A percentile compares a stretch with the other conserved stretches of the same genome.
phyloP scores from a whole-genome alignment of 2,113 vertebrate genomes.

The Trematocara marginatum region DNA sequence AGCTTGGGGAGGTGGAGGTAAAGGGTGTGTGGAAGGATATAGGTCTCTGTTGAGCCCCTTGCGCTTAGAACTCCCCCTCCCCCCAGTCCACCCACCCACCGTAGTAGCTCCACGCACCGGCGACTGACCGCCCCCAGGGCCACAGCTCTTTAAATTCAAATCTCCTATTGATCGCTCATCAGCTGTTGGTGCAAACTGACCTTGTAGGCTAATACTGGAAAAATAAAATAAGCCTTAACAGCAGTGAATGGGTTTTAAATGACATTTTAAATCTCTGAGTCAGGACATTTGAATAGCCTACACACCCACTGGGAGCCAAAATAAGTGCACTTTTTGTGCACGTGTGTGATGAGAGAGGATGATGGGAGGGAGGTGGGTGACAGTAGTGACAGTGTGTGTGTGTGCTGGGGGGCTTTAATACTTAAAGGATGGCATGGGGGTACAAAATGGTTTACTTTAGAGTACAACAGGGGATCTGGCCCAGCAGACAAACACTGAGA shows the following conservation, averaged over 20 bases:
- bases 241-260: constrained; percentile 65
- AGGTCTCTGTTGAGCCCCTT: constrained; percentile 54
- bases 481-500: constrained; percentile 38
- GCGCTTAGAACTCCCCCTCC: constrained; percentile 53
- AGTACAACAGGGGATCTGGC: constrained; percentile 31
- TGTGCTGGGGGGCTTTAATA: neutral
- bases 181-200: constrained; percentile 73
- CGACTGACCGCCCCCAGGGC: constrained; percentile 53
- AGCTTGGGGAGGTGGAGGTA: constrained; percentile 58
- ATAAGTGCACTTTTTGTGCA: constrained; percentile 31
- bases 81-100: neutral
- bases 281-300: constrained; percentile 45
- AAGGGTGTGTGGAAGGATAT: constrained; percentile 50
- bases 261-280: constrained; percentile 65
- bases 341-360: constrained; percentile 4
- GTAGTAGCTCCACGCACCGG: constrained; percentile 57
- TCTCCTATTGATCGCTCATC: constrained; percentile 76
- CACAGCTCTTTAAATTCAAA: constrained; percentile 75
- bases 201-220: constrained; percentile 63
- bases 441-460: constrained; percentile 45
- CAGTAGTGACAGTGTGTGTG: neutral
- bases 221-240: constrained; percentile 69
- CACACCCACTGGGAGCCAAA: constrained; percentile 25
- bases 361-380: neutral
- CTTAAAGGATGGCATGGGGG: neutral